Percentiles rank a stretch among this genome's conserved stretches.
Conservation (phyloP, 2,113 vertebrate species). For the Pelmatolapia mariae region DNA sequence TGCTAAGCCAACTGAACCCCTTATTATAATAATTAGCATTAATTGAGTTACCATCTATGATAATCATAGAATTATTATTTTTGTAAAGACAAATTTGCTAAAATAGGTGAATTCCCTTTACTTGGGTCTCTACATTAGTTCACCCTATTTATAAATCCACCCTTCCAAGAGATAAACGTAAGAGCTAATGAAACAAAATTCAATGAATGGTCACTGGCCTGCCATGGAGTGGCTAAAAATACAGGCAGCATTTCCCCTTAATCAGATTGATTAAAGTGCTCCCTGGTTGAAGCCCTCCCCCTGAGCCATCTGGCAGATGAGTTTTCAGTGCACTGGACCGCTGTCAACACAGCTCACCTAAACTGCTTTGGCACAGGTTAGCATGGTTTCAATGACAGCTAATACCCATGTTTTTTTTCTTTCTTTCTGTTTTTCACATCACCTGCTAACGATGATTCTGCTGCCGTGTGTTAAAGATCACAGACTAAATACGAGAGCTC, state of each 20-base stretch:
- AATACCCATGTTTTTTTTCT: background rate
- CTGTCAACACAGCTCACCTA: conserved; percentile 57
- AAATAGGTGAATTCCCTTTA: background rate
- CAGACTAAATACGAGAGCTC: background rate
- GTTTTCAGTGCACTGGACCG: conserved; percentile 30
- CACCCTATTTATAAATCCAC: conserved; percentile 22
- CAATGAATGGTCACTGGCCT: conserved; percentile 61
- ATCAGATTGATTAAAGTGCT: conserved; percentile 73
- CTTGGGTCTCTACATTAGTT: background rate
- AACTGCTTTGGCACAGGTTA: conserved; percentile 19
- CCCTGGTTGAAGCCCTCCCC: conserved; percentile 56
- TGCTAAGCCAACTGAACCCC: background rate
- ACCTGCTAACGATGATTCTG: background rate
- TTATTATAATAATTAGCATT: background rate
- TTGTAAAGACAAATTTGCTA: background rate
- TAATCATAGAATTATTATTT: background rate
- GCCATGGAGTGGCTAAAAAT: conserved; percentile 67
- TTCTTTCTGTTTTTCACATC: background rate
- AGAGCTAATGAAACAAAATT: conserved; percentile 62
- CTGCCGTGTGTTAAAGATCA: background rate
- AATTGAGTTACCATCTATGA: background rate
- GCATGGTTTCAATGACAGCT: conserved; percentile 19
- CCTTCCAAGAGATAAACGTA: conserved; percentile 35
- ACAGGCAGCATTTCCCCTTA: conserved; percentile 68
- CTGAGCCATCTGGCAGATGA: conserved; percentile 66